A percentile compares a stretch with the other conserved stretches of the same genome.
phyloP scores from a whole-genome alignment of 2,113 vertebrate genomes.

The Trematomus loennbergii region DNA sequence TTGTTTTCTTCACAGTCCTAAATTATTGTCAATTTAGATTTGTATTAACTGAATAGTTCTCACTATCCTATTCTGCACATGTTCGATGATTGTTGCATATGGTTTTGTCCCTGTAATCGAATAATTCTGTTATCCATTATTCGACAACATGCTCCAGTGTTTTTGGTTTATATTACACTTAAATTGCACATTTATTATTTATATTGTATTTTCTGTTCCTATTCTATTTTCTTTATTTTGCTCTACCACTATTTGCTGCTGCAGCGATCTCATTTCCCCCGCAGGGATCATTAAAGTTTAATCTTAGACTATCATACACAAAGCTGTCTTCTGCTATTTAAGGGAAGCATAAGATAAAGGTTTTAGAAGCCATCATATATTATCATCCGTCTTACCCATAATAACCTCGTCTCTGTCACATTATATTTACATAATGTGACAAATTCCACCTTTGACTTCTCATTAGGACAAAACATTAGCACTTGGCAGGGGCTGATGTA shows the following conservation, averaged over 20 bases:
- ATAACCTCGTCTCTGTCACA: slow-evolving; percentile 66
- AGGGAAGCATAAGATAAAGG: slow-evolving; percentile 51
- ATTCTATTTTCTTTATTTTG: slow-evolving; percentile 35
- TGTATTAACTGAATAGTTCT: not conserved
- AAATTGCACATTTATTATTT: slow-evolving; percentile 24
- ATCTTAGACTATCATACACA: slow-evolving; percentile 67
- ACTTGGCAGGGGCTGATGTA: slow-evolving; percentile 47
- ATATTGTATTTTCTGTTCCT: slow-evolving; percentile 21
- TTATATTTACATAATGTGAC: slow-evolving; percentile 72
- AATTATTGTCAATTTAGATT: not conserved
- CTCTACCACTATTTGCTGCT: slow-evolving; percentile 36
- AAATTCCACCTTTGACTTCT: slow-evolving; percentile 71
- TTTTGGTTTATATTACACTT: slow-evolving; percentile 5
- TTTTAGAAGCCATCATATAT: slow-evolving; percentile 58
- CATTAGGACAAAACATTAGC: slow-evolving; percentile 62
- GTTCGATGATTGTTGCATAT: not conserved
- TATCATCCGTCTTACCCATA: slow-evolving; percentile 61
- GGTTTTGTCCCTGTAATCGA: not conserved
- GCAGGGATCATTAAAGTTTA: slow-evolving; percentile 72
- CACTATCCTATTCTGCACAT: not conserved
- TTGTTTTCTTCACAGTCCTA: not conserved
- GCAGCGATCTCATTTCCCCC: slow-evolving; percentile 39
- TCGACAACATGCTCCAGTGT: not conserved
- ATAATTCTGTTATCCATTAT: not conserved
- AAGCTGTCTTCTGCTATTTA: slow-evolving; percentile 64